Evolutionary conservation across 2,888 invertebrate species (phyloP), one percentile per base, ranked within the genome.

Genomic region (Drosophila subquinaria): DNA sequence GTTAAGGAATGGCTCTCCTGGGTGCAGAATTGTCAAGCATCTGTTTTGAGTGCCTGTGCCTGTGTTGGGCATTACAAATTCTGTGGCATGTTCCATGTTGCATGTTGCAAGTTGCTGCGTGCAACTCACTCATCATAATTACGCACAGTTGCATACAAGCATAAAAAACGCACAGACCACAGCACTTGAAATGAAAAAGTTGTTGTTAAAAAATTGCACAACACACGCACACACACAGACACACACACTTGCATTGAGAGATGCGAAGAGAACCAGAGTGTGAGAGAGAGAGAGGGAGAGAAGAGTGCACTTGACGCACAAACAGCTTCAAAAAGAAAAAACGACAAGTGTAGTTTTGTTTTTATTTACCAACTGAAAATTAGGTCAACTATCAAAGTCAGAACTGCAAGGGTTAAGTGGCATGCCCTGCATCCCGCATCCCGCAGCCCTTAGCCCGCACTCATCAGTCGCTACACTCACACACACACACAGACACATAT

Each of bases 351-450:
- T 63, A 73, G 83, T 82, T 57, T 80, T 76, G 69, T 65, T 72
- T 81, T 79, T 81, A 69, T 83, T 81, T 77, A 63, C 72, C 71
- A 74, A 69, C 75, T 77, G 61, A 61, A 85, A 86, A 88, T 82
- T 88, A 67, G 88, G 88, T 86, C 89, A 86, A 88, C 88, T 86
- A 88, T 86, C 86, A 86, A 86, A 86, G 86, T 88, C 86, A 86
- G 73, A 82, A 78, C 72, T 73, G 84, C 69, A 84, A 81, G 89
- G 82, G 86, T 86, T 86, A 88, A 86, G 84, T 82, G 87, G 70
- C 69, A 43, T 23, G 63, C 63, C 56, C 51, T 72, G 61, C 60
- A 61, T 47, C n/a, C 17, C 17, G 17, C 17, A 17, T 17, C 57
- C 63, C 30, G 40, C n/a, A 55, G 27, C 45, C 40, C 63, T 38